These are phyloP conservation scores for Thysanoteuthis rhombus DNA, from an alignment of 2,888 invertebrate genomes.

Conservation along the genomic window DNA sequence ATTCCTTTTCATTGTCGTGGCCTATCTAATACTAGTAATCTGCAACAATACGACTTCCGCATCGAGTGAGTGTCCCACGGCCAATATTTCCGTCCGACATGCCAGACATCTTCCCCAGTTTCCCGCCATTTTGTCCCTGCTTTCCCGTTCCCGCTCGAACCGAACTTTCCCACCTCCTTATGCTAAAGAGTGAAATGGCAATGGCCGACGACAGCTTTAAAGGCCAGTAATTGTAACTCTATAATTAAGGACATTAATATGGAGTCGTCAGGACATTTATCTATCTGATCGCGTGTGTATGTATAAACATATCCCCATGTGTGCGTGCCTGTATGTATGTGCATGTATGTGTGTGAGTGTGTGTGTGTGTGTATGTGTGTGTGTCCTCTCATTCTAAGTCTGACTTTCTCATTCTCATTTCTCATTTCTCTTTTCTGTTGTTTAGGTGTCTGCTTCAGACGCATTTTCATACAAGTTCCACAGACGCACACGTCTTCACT, in stretches of 20 bases:
- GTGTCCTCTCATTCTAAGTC: no score
- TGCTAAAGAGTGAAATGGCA: not conserved
- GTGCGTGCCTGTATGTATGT: no score
- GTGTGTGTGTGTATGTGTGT: no score
- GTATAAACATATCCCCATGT: no score
- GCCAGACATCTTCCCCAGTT: not conserved
- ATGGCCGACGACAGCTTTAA: not conserved
- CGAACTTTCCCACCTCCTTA: not conserved
- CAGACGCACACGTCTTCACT: no score
- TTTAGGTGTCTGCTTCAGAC: no score
- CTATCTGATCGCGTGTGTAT: not conserved
- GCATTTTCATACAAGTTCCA: no score
- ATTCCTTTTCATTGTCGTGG: not conserved
- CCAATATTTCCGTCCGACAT: not conserved
- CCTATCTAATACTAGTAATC: not conserved
- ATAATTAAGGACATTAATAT: not conserved
- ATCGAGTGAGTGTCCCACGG: slow-evolving; percentile 12
- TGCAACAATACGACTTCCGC: not conserved
- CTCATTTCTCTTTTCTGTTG: no score
- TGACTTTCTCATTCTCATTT: no score
- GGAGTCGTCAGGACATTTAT: not conserved
- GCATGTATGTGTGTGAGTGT: no score
- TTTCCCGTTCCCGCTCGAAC: not conserved
- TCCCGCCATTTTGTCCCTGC: not conserved
- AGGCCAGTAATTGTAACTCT: slow-evolving; percentile 12